Conservation (phyloP, 1,140 invertebrate genomes). For the Caerostris darwini region DNA sequence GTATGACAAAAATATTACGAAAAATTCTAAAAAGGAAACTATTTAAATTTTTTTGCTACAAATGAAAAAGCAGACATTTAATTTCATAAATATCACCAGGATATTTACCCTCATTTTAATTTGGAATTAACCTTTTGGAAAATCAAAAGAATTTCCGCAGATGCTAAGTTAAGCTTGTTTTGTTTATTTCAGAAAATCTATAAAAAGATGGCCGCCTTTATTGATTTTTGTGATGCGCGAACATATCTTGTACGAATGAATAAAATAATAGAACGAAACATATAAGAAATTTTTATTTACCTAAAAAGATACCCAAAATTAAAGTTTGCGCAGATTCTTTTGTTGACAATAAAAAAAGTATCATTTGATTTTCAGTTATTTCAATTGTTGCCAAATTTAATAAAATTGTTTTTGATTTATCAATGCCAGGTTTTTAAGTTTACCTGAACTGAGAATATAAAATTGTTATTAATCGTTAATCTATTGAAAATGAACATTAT, state of each 20-base stretch:
- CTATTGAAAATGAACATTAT: too few relatives aligned
- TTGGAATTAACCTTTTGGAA: not conserved
- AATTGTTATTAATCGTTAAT: too few relatives aligned
- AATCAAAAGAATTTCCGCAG: slow-evolving; percentile 20
- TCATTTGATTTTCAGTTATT: slow-evolving; percentile 6
- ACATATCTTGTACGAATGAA: not conserved
- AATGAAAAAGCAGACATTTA: not conserved
- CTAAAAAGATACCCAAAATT: not conserved
- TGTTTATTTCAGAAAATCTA: slow-evolving; percentile 74
- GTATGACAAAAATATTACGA: too few relatives aligned
- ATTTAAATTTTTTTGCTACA: not conserved
- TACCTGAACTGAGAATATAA: too few relatives aligned
- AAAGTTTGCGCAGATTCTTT: not conserved
- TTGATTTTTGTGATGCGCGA: slow-evolving; percentile 55
- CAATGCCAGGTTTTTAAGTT: not conserved
- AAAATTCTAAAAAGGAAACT: not conserved
- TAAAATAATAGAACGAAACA: not conserved
- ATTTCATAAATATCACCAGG: not conserved
- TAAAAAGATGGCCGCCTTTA: slow-evolving; percentile 70
- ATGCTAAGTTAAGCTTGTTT: slow-evolving; percentile 32
- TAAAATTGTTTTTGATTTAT: not conserved
- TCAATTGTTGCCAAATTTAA: not conserved
- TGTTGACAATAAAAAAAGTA: not conserved
- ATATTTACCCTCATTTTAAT: slow-evolving; percentile 55
- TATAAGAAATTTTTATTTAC: not conserved